These are phyloP conservation scores for Rhynchophorus ferrugineus DNA, from an alignment of 1,140 invertebrate genomes.

Conservation along the genomic window DNA sequence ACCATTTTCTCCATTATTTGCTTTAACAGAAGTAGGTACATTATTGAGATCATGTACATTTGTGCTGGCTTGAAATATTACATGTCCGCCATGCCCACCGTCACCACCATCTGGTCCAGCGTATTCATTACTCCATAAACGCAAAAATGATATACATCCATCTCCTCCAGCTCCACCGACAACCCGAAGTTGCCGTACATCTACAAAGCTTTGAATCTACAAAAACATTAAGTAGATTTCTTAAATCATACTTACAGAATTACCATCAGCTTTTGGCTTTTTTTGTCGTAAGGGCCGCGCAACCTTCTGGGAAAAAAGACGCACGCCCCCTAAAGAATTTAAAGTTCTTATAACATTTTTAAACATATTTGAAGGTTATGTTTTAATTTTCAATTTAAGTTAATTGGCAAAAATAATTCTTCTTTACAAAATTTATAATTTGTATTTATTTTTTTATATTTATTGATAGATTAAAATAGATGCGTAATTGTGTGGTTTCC, in stretches of 20 bases:
- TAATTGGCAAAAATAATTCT: too few relatives aligned
- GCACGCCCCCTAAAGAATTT: not conserved
- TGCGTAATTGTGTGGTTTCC: too few relatives aligned
- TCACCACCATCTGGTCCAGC: slow-evolving; percentile 95
- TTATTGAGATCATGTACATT: slow-evolving; percentile 68
- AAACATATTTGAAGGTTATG: not conserved
- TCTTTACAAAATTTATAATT: too few relatives aligned
- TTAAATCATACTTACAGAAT: slow-evolving; percentile 4
- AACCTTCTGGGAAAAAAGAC: slow-evolving; percentile 23
- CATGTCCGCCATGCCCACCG: slow-evolving; percentile 95
- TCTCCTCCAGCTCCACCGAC: slow-evolving; percentile 86
- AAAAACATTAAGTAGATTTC: not conserved
- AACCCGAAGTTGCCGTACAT: slow-evolving; percentile 55
- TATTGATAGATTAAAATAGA: too few relatives aligned
- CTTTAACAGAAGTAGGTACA: slow-evolving; percentile 53
- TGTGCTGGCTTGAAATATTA: slow-evolving; percentile 72
- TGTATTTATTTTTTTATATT: too few relatives aligned
- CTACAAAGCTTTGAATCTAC: slow-evolving; percentile 58
- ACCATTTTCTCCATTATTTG: slow-evolving; percentile 61
- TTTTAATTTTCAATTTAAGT: too few relatives aligned
- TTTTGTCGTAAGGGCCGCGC: slow-evolving; percentile 43
- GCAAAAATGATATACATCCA: slow-evolving; percentile 81
- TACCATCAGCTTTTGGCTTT: slow-evolving; percentile 43
- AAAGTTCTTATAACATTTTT: not conserved
- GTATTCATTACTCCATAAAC: slow-evolving; percentile 67